These are phyloP conservation scores for Trematomus loennbergii DNA, from an alignment of 2,113 vertebrate genomes.

Conservation along the genomic window DNA sequence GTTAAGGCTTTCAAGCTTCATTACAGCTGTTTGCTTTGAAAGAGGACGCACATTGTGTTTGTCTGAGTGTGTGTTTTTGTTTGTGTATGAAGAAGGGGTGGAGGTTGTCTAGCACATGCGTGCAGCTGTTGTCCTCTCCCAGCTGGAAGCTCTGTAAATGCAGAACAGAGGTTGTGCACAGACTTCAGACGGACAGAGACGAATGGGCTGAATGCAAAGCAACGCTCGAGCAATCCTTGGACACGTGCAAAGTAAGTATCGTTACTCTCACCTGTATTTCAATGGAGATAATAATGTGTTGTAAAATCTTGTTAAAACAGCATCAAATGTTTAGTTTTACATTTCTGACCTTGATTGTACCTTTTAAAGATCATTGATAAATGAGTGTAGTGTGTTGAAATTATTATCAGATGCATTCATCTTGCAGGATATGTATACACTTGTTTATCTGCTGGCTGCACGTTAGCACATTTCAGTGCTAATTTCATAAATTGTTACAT, in stretches of 20 bases:
- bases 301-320: background rate
- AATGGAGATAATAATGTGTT: background rate
- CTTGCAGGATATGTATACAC: too few species aligned
- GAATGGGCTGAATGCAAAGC: constrained; percentile 35
- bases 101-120: constrained; percentile 44
- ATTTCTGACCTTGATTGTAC: background rate
- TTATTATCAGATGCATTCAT: too few species aligned
- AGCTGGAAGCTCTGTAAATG: constrained; percentile 54
- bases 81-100: constrained; percentile 6
- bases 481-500: background rate
- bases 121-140: constrained; percentile 33
- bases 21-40: constrained; percentile 52
- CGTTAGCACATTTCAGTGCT: background rate
- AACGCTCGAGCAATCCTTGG: constrained; percentile 14
- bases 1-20: constrained; percentile 27
- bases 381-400: background rate
- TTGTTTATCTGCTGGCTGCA: too few species aligned
- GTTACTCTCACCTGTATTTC: constrained; percentile 1
- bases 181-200: constrained; percentile 7
- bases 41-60: constrained; percentile 14
- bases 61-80: constrained; percentile 28
- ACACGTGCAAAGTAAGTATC: constrained; percentile 55
- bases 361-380: background rate
- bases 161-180: constrained; percentile 37
- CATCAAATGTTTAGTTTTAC: background rate